Evolutionary conservation across 2,113 vertebrate genomes (phyloP).

Genomic region (Dunckerocampus dactyliophorus): DNA sequence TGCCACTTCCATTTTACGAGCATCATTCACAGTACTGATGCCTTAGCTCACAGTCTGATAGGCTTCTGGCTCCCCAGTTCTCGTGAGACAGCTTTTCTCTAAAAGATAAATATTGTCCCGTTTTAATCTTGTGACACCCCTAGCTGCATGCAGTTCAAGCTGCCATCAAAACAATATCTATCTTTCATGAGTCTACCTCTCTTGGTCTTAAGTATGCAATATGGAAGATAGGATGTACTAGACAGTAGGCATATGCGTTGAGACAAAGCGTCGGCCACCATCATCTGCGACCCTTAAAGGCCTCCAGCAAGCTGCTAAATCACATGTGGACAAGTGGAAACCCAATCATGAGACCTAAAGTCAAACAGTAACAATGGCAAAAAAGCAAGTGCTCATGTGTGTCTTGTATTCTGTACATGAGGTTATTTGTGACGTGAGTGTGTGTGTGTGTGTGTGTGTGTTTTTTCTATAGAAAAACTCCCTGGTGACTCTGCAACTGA

Average conservation of each 20-base stretch:
- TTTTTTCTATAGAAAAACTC: conserved; percentile 48
- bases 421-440: conserved; percentile 29
- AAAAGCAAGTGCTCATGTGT: conserved; percentile 14
- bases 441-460: conserved; percentile 31
- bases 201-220: neutral
- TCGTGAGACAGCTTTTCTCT: too few species aligned
- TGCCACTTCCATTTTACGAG: too few species aligned
- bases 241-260: neutral
- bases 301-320: conserved; percentile 14
- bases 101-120: too few species aligned
- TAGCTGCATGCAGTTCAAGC: too few species aligned
- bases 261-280: conserved; percentile 8
- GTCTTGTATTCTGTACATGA: conserved; percentile 13
- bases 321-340: conserved; percentile 20
- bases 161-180: neutral
- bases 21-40: too few species aligned
- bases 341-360: neutral
- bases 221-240: neutral
- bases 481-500: conserved; percentile 42
- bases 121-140: too few species aligned
- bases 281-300: conserved; percentile 5
- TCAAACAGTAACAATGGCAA: conserved; percentile 3
- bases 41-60: too few species aligned
- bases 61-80: too few species aligned
- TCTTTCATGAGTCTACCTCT: conserved; percentile 6